phyloP scores from a whole-genome alignment of 2,797 vertebrate genomes.

The Dipus sagitta region DNA sequence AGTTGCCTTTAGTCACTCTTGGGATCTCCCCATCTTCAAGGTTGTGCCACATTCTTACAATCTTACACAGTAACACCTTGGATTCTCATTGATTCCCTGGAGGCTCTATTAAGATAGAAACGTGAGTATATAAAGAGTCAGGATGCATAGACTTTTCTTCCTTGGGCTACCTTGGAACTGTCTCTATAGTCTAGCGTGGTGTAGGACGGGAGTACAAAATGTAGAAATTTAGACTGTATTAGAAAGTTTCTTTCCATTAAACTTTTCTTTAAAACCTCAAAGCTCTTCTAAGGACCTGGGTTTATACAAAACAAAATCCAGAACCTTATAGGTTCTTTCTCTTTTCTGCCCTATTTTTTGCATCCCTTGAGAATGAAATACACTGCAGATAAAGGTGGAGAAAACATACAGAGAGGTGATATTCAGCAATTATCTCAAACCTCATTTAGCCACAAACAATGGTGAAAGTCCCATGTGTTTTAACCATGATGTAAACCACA shows the following conservation, averaged over 20 bases:
- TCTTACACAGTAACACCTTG: neutral
- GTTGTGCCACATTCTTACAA: neutral
- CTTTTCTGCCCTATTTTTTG: conserved; percentile 18
- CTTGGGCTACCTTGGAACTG: neutral
- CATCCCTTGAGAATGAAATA: neutral
- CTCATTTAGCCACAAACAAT: neutral
- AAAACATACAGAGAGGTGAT: neutral
- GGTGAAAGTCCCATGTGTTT: neutral
- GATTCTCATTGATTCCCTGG: neutral
- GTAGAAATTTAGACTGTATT: neutral
- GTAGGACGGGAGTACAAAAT: neutral
- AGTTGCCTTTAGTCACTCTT: neutral
- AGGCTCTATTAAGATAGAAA: neutral
- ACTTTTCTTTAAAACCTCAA: conserved; percentile 4
- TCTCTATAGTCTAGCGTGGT: neutral
- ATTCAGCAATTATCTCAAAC: conserved; percentile 28
- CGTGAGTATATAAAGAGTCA: neutral
- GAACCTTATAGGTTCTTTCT: neutral
- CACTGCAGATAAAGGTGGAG: neutral
- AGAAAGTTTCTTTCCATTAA: neutral
- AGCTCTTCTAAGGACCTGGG: neutral
- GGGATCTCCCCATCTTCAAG: fast-evolving
- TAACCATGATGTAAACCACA: neutral
- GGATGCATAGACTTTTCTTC: neutral
- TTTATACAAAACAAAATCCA: conserved; percentile 28